phyloP scores from a whole-genome alignment of 1,140 invertebrate genomes.

The Ladona fulva region DNA sequence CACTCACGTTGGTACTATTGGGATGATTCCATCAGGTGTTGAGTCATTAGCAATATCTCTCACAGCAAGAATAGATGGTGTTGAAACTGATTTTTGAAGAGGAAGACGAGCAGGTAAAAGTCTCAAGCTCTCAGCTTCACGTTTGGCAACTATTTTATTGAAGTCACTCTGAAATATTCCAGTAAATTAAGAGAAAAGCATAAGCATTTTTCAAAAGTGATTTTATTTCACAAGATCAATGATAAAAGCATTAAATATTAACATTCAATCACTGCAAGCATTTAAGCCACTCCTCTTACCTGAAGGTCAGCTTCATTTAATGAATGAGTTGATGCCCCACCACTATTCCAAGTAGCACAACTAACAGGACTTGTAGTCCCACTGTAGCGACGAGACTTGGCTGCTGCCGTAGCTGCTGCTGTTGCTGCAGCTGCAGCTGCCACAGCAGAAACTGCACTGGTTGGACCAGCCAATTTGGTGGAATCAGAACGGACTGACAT shows the following conservation, averaged over 20 bases:
- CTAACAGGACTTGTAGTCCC: slow-evolving; percentile 15
- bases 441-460: background rate
- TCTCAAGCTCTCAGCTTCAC: slow-evolving; percentile 48
- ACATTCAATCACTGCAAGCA: too few relatives aligned
- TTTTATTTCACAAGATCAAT: too few relatives aligned
- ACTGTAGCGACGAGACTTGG: slow-evolving; percentile 20
- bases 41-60: slow-evolving; percentile 38
- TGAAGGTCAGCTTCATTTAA: slow-evolving; percentile 75
- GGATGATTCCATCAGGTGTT: background rate
- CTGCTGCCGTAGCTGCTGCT: slow-evolving; percentile 22
- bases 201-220: slow-evolving; percentile 19
- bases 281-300: slow-evolving; percentile 34
- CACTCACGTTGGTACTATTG: background rate
- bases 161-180: slow-evolving; percentile 43
- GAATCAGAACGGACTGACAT: slow-evolving; percentile 22
- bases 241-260: too few relatives aligned
- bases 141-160: slow-evolving; percentile 46
- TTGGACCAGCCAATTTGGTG: background rate
- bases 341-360: slow-evolving; percentile 37
- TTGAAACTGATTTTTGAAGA: slow-evolving; percentile 83
- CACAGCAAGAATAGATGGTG: slow-evolving; percentile 72
- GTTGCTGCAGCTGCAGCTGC: slow-evolving; percentile 14
- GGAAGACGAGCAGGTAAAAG: slow-evolving; percentile 62
- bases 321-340: slow-evolving; percentile 70
- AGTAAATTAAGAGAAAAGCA: slow-evolving; percentile 2